Conservation (phyloP, 2,797 vertebrate species). For the Mormyrus hasselquistii region DNA sequence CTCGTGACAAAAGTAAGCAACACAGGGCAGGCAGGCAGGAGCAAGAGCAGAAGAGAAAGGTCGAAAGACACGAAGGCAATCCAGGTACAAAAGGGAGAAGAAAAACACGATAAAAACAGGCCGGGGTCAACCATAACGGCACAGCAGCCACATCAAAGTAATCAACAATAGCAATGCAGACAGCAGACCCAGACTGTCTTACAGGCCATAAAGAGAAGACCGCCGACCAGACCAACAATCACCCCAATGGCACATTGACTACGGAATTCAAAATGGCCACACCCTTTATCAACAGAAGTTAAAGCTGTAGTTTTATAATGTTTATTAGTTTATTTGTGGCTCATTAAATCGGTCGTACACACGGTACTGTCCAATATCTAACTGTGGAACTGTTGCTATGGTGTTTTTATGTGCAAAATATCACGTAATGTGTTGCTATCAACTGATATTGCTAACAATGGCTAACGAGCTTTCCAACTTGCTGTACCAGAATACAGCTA, state of each 20-base stretch:
- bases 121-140: not conserved
- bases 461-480: not conserved
- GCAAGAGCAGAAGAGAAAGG: not conserved
- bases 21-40: not conserved
- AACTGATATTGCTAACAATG: not conserved
- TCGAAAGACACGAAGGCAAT: not conserved
- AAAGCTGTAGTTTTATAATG: not conserved
- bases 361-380: not conserved
- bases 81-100: not conserved
- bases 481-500: not conserved
- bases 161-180: not conserved
- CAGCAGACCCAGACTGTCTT: not conserved
- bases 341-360: not conserved
- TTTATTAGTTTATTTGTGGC: not conserved
- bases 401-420: not conserved
- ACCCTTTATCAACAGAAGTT: not conserved
- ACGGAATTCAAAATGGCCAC: not conserved
- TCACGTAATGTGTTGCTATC: not conserved
- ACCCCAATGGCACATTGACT: not conserved
- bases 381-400: too few relatives aligned
- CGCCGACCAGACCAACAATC: not conserved
- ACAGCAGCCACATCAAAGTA: not conserved
- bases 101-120: not conserved
- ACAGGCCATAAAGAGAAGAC: not conserved
- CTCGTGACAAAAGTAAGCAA: not conserved